Evolutionary conservation across 2,797 vertebrate genomes (phyloP).

Genomic region (Spinibarbus caldwelli): DNA sequence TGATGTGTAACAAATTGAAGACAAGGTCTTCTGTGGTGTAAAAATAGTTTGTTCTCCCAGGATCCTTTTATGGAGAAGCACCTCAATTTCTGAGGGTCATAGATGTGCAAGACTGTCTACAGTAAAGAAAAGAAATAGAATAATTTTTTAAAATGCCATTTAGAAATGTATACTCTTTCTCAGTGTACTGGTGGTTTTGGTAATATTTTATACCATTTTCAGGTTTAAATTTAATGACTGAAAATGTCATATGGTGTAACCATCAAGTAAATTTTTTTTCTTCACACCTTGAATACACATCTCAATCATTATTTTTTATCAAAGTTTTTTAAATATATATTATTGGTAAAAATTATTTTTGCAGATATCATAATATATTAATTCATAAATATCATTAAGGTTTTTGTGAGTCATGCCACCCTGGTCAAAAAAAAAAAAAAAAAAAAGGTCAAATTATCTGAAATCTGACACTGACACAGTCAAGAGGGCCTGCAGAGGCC

Average conservation of each 20-base stretch:
- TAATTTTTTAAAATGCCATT: background rate
- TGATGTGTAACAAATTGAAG: slow-evolving; percentile 38
- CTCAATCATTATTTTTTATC: background rate
- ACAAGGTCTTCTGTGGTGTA: background rate
- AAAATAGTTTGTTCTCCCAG: slow-evolving; percentile 18
- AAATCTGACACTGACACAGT: background rate
- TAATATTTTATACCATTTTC: background rate
- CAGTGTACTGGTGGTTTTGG: background rate
- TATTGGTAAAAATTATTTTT: background rate
- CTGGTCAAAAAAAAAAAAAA: too few relatives aligned
- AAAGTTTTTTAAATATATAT: background rate
- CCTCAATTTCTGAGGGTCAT: background rate
- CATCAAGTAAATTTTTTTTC: background rate
- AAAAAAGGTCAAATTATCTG: background rate
- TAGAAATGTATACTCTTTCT: background rate
- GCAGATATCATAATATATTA: background rate
- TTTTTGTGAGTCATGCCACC: background rate
- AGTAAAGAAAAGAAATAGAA: background rate
- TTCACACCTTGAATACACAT: background rate
- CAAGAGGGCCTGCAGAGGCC: background rate
- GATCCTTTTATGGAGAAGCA: slow-evolving; percentile 43
- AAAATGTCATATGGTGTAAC: background rate
- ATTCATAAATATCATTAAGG: background rate
- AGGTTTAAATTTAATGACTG: background rate
- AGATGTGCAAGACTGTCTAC: background rate